These are phyloP conservation scores for Pristionchus entomophagus DNA, from an alignment of 2,888 invertebrate species.

Conservation along the genomic window DNA sequence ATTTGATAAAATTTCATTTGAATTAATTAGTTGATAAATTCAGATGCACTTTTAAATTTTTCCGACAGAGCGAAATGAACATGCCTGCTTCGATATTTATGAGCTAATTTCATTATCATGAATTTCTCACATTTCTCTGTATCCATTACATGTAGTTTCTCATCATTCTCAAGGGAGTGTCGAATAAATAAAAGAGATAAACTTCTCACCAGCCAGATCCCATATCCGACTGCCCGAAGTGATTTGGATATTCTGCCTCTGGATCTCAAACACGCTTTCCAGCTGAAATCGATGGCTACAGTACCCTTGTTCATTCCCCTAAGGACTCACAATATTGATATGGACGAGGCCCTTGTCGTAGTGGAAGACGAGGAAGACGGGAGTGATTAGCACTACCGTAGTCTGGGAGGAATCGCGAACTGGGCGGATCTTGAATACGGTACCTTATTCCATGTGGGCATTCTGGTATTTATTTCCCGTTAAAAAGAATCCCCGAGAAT, in stretches of 20 bases:
- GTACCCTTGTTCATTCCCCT: neutral
- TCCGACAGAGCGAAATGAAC: no score
- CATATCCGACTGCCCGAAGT: conserved; percentile 30
- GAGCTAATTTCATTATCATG: no score
- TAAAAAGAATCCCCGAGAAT: no score
- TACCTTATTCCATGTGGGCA: neutral
- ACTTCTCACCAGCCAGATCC: conserved; percentile 34
- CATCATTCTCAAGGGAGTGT: no score
- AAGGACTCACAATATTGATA: conserved; percentile 59
- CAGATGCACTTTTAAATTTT: no score
- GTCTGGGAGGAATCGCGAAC: conserved; percentile 32
- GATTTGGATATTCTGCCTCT: conserved; percentile 14
- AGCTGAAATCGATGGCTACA: conserved; percentile 4
- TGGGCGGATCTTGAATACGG: neutral
- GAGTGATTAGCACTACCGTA: conserved; percentile 60
- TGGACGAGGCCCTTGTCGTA: conserved; percentile 59
- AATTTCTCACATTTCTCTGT: no score
- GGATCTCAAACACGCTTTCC: conserved; percentile 32
- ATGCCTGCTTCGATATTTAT: no score
- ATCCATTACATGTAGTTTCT: no score
- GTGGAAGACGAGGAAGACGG: conserved; percentile 62
- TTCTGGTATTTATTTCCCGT: no score
- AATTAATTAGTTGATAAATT: no score
- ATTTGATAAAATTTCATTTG: no score
- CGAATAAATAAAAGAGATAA: neutral